Evolutionary conservation across 1,140 invertebrate genomes (phyloP), one percentile per base, ranked within the genome.

Genomic region (Drosophila kohkoa): DNA sequence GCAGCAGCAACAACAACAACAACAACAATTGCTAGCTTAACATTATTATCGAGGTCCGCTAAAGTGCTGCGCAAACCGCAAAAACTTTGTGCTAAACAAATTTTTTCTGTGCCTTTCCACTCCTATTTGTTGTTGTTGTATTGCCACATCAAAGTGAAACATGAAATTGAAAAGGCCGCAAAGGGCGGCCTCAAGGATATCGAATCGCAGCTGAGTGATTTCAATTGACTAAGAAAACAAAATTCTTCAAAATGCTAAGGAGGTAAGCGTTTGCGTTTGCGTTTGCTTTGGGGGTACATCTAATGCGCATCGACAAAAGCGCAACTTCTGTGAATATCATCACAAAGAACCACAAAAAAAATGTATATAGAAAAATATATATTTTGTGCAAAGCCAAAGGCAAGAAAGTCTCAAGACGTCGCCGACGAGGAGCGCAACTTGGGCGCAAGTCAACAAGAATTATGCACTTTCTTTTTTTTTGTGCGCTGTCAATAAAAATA

Each of bases 171-270:
- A 74, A 25, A 85, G 66, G 68, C 48, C 81, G 82, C 77, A 83
- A 88, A 80, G 65, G 70, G 75, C 75, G 71, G 52, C 67, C 71
- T 73, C 57, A 62, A 67, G 63, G 62, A 81, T 80, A 82, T 71
- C 70, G 80, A 79, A 64, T 58, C 70, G 51, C 55, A 68, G 71
- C 72, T 89, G 86, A 89, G 85, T 89, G 85, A 89, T 89, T 89
- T 89, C 86, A 85, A 89, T 89, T 89, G 85, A 89, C 86, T 90
- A 85, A 89, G 86, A 89, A 89, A 89, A 89, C 85, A 89, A 89
- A 89, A 89, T 89, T 87, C 59, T 49, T 38, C 32, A 43, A 46
- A 45, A 49, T 32, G 46, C 35, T 48, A 48, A 48, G 15, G 46
- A 48, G 46, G 16, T 48, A 48, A 41, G 38, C 11, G 7, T 32